Evolutionary conservation across 1,140 invertebrate genomes (phyloP), one percentile per base, ranked within the genome.

Genomic region (Cyclina sinensis): DNA sequence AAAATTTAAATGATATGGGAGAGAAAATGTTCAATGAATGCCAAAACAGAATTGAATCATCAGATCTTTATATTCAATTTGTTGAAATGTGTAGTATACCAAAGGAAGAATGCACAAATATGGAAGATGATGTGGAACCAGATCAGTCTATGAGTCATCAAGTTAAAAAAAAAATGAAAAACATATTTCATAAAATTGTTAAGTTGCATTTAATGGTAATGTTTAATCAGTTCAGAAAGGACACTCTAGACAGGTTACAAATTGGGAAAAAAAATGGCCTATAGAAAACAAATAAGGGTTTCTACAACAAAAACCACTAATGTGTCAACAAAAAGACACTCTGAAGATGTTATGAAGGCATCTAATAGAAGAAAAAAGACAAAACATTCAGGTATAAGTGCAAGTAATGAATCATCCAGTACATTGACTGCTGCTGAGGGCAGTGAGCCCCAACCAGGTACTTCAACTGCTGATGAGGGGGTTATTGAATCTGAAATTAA

Each of bases 151-250:
- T 65, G 30, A 62, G 4, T 43, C 21, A 24, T 3, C 54, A 81
- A 37, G 79, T 81, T 9, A 7, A 48, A n/a, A 27, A 32, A 27
- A 24, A 21, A 21, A 46, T 39, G 39, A 57, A 81, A 81, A 59
- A 43, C 0, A 81, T 81, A 11, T 81, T 37, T 35, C 4, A 65
- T 35, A 37, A 35, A 43, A 65, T 81, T 9, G 46, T 81, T 39
- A 81, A 81, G n/a, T 65, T 39, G 16, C 35, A 39, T 81, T 9
- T 81, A 27, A 39, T 81, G 59, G 79, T 81, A 43, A 81, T 81
- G 79, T 65, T 81, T 0, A 81, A 81, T 37, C 79, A 81, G 32
- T 81, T 81, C 30, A 81, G 79, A 35, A 81, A 81, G 30, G 79
- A 81, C 35, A 32, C 27, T 11, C 65, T 81, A 43, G 79, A 81